Evolutionary conservation across 2,797 vertebrate genomes (phyloP).

Genomic region (Paratrypauchen microcephalus): DNA sequence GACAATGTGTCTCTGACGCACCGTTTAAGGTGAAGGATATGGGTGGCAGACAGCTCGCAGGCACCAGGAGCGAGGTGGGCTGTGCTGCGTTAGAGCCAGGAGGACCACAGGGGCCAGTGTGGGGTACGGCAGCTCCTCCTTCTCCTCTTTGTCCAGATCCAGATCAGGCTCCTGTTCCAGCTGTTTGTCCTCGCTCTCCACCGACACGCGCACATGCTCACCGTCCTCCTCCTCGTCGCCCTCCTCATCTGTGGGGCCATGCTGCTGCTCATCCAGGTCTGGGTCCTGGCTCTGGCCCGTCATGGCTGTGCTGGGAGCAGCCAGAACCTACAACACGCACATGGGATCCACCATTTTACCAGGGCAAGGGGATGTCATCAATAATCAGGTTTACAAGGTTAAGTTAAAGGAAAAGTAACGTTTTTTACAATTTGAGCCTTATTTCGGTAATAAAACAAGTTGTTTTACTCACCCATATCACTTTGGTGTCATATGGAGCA

Average conservation of each 20-base stretch:
- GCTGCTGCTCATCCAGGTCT: constrained; percentile 66
- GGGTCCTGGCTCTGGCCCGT: constrained; percentile 62
- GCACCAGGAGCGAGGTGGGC: constrained; percentile 94
- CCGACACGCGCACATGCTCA: constrained; percentile 62
- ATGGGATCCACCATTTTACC: constrained; percentile 24
- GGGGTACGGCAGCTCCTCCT: constrained; percentile 87
- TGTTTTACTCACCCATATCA: too few relatives aligned
- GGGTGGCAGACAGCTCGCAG: constrained; percentile 92
- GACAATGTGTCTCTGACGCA: constrained; percentile 31
- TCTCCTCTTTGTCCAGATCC: constrained; percentile 67
- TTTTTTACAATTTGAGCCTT: too few relatives aligned
- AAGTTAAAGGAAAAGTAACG: too few relatives aligned
- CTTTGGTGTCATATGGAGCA: too few relatives aligned
- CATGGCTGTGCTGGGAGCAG: constrained; percentile 69
- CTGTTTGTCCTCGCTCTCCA: constrained; percentile 55
- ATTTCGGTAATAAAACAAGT: too few relatives aligned
- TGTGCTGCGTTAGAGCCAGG: constrained; percentile 92
- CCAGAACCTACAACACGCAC: constrained; percentile 53
- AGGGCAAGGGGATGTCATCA: not conserved
- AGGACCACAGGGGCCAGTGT: constrained; percentile 90
- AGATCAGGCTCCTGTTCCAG: constrained; percentile 70
- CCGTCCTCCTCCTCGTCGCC: constrained; percentile 64
- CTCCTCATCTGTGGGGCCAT: constrained; percentile 54
- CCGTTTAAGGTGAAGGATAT: constrained; percentile 85
- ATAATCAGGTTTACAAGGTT: not conserved